Base-by-base conservation (phyloP, 2,888 invertebrate species). In the Masnerella sp. region DNA sequence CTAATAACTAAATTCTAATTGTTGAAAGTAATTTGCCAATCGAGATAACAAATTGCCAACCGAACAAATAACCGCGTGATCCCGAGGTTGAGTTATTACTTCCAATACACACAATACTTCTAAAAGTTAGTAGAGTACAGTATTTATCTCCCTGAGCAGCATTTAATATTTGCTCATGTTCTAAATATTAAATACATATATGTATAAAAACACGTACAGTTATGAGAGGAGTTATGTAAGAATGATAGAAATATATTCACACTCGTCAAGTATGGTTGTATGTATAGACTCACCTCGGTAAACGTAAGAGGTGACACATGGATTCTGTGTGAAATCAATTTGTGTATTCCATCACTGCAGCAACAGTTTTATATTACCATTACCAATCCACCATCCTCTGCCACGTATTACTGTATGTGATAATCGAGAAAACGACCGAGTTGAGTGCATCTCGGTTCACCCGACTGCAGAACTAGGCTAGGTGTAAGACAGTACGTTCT, bases 401-500 rank as follows among this genome's bases (percentile, higher is more conserved):
- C 77, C 78, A 76, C 81, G 81, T 81, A 81, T 83, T 80, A 82
- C 71, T 78, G 80, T 83, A 82, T 83, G 84, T 84, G 83, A 85
- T 84, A 84, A 82, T 81, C 75, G 78, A 82, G 78, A 73, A 80
- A 79, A 79, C 79, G 78, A 81, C 77, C 79, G 77, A 78, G 73
- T 79, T 79, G 78, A 76, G 61, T 69, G 65, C 76, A 73, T 75
- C 77, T 79, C 76, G 81, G 78, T 77, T 76, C 77, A 80, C 68
- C 81, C 79, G 78, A 80, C 76, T 83, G 78, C 73, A 81, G 80
- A 81, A 76, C 67, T 81, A 83, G 78, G 76, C 71, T 84, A 83
- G 78, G 71, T 80, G 70, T 81, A 84, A 81, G 81, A 82, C 82
- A 82, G 82, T 84, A 84, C 81, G 81, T 83, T 82, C 81, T 84